Base-by-base conservation (phyloP, 1,140 invertebrate species). In the Bemisia tabaci region DNA sequence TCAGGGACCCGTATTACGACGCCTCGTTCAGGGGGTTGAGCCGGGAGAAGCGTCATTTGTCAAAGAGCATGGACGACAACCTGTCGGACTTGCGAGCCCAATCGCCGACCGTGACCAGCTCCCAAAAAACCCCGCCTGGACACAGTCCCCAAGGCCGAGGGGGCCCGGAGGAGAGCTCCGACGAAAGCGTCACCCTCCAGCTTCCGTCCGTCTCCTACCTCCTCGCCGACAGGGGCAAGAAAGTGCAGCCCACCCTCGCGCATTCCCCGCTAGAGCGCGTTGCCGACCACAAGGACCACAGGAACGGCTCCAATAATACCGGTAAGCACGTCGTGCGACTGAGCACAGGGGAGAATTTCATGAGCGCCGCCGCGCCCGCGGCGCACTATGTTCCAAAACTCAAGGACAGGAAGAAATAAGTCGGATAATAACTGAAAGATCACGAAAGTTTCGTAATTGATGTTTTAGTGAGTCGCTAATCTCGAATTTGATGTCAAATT, bases 151-250 rank as follows among this genome's bases (percentile, higher is more conserved):
- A 5, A 9, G 33, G 33, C 5, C 22, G 2, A 27, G 62, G 2
- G 33, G 33, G 11, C 22, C 26, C 25, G 33, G n/a, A 26, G 62
- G n/a, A 27, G 1, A 67, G 61, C 12, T 67, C 66, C n/a, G 66
- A 67, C 12, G 69, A 70, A 24, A 63, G 64, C 22, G 67, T 60
- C n/a, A 65, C 60, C 21, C 22, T 61, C 0, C 69, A 70, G 48
- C 63, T 67, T 23, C 69, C 69, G 2, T 63, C 66, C 58, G 67
- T 67, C 12, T 70, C 69, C 1, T 70, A 65, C 26, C 58, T 70
- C 22, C 27, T 70, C 2, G 67, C 69, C 1, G 64, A 69, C 25
- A 64, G 67, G 2, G 69, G 66, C 1, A 62, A 64, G 24, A 68
- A 68, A 60, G 60, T 70, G n/a, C 64, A 62, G 64, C 69, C 69